Evolutionary conservation across 2,888 invertebrate species (phyloP).

Genomic region (Selenia dentaria): DNA sequence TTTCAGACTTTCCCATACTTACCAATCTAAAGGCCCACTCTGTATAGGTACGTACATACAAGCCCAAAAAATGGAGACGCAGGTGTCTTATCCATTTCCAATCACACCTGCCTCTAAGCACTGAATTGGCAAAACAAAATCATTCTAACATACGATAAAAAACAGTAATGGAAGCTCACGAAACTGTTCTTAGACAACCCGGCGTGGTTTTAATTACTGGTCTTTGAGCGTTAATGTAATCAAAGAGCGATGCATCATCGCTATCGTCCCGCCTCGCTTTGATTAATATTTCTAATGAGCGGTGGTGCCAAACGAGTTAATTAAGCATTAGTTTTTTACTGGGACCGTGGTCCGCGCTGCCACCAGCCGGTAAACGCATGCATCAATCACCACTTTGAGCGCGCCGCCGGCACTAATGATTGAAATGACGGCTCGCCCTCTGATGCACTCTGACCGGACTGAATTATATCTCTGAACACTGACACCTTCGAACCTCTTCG

Average conservation of each 20-base stretch:
- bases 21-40: too few relatives aligned
- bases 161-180: conserved; percentile 41
- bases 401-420: conserved; percentile 80
- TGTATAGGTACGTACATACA: too few relatives aligned
- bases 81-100: conserved; percentile 6
- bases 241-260: conserved; percentile 83
- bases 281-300: conserved; percentile 84
- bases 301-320: conserved; percentile 84
- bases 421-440: conserved; percentile 63
- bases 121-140: conserved; percentile 46
- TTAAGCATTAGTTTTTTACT: conserved; percentile 80
- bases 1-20: too few relatives aligned
- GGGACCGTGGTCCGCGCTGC: conserved; percentile 56
- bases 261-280: conserved; percentile 79
- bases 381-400: conserved; percentile 82
- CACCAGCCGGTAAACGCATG: conserved; percentile 76
- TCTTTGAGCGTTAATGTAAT: conserved; percentile 78
- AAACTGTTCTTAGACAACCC: conserved; percentile 61
- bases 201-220: conserved; percentile 79
- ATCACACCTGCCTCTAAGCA: conserved; percentile 25
- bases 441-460: conserved; percentile 51
- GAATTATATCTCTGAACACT: conserved; percentile 27
- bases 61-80: too few relatives aligned
- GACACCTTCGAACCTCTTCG: conserved; percentile 13
- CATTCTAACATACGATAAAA: conserved; percentile 30